Evolutionary conservation across 35 echinoderm and acorn worm genomes (phyloP), one percentile per base, ranked within the genome.

Genomic region (Anneissia japonica): DNA sequence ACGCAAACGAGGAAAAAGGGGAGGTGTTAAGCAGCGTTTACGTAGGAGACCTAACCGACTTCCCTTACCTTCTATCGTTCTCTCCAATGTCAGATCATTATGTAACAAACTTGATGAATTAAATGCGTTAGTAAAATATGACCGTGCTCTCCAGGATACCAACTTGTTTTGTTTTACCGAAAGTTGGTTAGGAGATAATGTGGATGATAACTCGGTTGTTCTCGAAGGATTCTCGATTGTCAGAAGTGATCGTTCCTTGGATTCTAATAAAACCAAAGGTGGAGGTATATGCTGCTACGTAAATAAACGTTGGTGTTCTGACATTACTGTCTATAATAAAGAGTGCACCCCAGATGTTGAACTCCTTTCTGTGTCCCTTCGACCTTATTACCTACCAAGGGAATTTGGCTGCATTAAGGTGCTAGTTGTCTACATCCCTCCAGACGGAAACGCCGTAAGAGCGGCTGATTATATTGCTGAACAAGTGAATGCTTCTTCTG

Each of bases 141-240:
- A 77, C 30, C 31, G 73, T 32, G 73, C 7, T 75, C 26, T 75
- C 26, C 75, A 31, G 2, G 12, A 77, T 35, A 77, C 32, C 3
- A 77, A 37, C 33, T 77, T 77, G 35, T 77, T 77, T 32, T 77
- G 75, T 77, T 77, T 77, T 23, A 77, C 75, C 12, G 75, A 77
- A 37, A 77, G 19, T 1, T 77, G 75, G 75, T 31, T 77, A 3
- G 10, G 9, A 10, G 75, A 77, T 10, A 2, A 77, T 34, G 21
- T 37, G 6, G 0, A 3, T 23, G 75, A 77, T 35, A 37, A 4
- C 4, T 34, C 3, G 2, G 51, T 64, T 9, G 51, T 19, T 2
- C 51, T 64, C 19, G 21, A 26, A 19, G 19, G 51, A 64, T 64
- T 32, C 21, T 32, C 32, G 12, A 77, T 77, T 6, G 75, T 35